phyloP scores from a whole-genome alignment of 2,113 vertebrate genomes.

The Progne subis region DNA sequence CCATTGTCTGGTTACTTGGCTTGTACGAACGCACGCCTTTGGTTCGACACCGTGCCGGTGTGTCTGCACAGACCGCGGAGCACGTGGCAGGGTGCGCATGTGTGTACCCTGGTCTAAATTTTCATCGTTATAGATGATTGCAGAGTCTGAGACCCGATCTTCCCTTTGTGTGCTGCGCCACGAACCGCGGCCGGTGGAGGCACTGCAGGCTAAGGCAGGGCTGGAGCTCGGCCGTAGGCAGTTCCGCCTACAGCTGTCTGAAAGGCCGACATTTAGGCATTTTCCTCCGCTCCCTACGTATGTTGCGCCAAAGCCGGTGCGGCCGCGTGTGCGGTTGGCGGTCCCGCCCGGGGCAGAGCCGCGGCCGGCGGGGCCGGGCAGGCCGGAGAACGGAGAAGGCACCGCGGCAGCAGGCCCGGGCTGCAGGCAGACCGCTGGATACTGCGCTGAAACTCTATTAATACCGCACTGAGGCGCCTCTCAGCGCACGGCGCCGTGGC shows the following conservation, averaged over 20 bases:
- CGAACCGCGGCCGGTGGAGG: not conserved
- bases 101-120: not conserved
- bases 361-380: too few relatives aligned
- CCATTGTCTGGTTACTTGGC: not conserved
- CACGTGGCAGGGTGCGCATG: not conserved
- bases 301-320: rapidly evolving
- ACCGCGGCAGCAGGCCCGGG: rapidly evolving
- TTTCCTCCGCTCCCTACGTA: not conserved
- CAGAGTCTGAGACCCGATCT: not conserved
- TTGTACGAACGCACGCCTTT: rapidly evolving
- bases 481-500: constrained; percentile 73
- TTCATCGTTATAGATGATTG: not conserved
- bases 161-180: not conserved
- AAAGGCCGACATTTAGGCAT: not conserved
- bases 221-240: not conserved
- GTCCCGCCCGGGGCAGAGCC: too few relatives aligned
- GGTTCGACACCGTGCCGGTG: not conserved
- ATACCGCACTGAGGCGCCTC: rapidly evolving
- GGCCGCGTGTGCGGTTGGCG: not conserved
- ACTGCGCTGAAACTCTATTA: not conserved
- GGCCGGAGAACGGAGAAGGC: too few relatives aligned
- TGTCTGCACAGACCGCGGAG: not conserved
- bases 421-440: rapidly evolving
- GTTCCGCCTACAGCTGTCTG: not conserved
- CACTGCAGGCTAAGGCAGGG: not conserved